Evolutionary conservation across 2,797 vertebrate genomes (phyloP), one percentile per base, ranked within the genome.

Genomic region (Picus viridis): DNA sequence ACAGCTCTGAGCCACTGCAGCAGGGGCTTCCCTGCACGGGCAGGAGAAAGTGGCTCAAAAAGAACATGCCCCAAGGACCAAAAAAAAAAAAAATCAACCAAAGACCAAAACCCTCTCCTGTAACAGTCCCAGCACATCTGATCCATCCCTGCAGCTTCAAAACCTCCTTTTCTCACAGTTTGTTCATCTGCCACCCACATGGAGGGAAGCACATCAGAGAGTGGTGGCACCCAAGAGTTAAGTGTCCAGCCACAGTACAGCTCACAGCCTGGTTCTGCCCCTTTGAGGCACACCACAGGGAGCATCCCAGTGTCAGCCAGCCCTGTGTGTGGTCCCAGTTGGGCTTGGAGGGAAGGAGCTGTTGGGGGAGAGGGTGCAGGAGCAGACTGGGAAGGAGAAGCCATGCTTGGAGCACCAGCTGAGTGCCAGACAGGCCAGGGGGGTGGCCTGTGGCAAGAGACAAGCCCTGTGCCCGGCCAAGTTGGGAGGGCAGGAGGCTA

Each of bases 231-330:
- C 34, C 74, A 16, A 4, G 87, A 26, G 54, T 56, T 56, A 26
- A 71, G 54, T 0, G 17, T 45, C 39, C 0, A 0, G 49, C 53
- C 47, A 4, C 1, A 2, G 10, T 3, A 6, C 54, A 30, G 54
- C 54, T 56, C 54, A 29, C 29, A 30, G 54, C 54, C 49, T 51
- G 49, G 49, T 24, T 23, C 23, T 51, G 62, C 62, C 27, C 62
- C 26, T 39, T 11, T 18, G 39, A 64, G 62, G 39, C 39, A 30
- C 39, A 32, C 53, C 53, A 54, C 27, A 29, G 24, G 53, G 27
- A 54, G 26, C 53, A 54, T 29, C 53, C 14, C 15, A 16, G 24
- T 5, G 13, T 54, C 53, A 54, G 53, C 53, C 53, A 54, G 54
- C 29, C 34, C 82, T 0, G 1, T 49, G 76, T 30, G 77, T 80